Conservation (phyloP, 2,888 invertebrate species). For the Luperina testacea region DNA sequence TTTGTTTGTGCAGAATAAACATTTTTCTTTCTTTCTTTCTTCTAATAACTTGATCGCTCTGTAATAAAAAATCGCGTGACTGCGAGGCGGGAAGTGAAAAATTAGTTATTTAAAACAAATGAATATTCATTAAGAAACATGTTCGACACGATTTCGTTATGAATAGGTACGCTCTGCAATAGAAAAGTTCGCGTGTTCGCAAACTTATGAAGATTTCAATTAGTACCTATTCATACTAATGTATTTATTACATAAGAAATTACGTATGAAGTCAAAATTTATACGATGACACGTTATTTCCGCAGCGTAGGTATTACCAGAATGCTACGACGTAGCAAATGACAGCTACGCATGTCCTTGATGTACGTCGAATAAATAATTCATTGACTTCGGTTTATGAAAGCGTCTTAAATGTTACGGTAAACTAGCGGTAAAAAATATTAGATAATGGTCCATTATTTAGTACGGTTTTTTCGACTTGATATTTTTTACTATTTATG, state of each 20-base stretch:
- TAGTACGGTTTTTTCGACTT: too few relatives aligned
- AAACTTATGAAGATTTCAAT: neutral
- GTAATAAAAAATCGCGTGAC: too few relatives aligned
- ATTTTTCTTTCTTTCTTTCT: too few relatives aligned
- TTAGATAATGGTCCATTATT: too few relatives aligned
- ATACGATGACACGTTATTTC: neutral
- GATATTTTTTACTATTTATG: too few relatives aligned
- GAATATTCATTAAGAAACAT: slow-evolving; percentile 30
- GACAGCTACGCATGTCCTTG: neutral
- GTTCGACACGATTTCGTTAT: slow-evolving; percentile 15
- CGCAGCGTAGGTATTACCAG: neutral
- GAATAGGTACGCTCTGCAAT: neutral
- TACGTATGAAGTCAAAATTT: neutral
- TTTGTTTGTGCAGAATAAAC: too few relatives aligned
- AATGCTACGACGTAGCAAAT: neutral
- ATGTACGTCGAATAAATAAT: neutral
- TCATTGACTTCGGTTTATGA: neutral
- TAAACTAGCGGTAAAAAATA: neutral
- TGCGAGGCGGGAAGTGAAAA: neutral
- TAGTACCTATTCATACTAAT: neutral
- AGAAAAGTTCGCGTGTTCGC: slow-evolving; percentile 7
- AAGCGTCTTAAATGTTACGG: neutral
- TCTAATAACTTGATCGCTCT: too few relatives aligned
- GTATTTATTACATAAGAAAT: neutral
- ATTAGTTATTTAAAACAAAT: slow-evolving; percentile 19